Conservation (phyloP, 2,113 vertebrate species). For the Phrynosoma platyrhinos region DNA sequence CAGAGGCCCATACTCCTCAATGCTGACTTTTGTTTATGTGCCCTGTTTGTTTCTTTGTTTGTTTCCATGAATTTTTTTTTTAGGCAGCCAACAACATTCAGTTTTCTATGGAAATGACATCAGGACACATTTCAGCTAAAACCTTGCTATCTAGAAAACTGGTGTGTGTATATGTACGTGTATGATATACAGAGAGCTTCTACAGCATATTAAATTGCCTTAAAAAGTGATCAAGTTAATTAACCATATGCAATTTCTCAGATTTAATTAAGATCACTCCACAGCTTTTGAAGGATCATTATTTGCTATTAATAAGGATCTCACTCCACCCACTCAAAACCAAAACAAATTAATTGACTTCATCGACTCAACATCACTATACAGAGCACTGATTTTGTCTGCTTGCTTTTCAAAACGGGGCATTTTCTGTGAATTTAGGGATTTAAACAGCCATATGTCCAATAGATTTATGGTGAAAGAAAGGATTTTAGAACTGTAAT, state of each 20-base stretch:
- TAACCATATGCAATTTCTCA: constrained; percentile 52
- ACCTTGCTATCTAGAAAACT: neutral
- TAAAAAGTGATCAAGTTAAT: constrained; percentile 53
- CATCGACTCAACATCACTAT: constrained; percentile 22
- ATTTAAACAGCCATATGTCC: constrained; percentile 20
- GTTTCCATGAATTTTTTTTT: constrained; percentile 41
- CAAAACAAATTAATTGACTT: constrained; percentile 46
- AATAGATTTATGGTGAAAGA: neutral
- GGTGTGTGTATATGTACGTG: neutral
- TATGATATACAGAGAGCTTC: constrained; percentile 13
- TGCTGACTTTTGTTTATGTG: neutral
- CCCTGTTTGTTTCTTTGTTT: neutral
- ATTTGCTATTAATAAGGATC: constrained; percentile 41
- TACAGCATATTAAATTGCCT: constrained; percentile 36
- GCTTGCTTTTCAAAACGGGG: neutral
- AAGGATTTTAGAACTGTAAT: neutral
- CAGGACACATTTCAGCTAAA: constrained; percentile 10
- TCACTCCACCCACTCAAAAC: constrained; percentile 27
- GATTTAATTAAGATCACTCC: constrained; percentile 56
- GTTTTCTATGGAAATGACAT: constrained; percentile 19
- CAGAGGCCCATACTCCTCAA: neutral
- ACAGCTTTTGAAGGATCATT: constrained; percentile 46
- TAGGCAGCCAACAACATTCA: constrained; percentile 22
- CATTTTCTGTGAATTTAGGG: neutral
- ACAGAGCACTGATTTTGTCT: neutral